These are phyloP conservation scores for Tenthredo livida DNA, from an alignment of 2,888 invertebrate species.

Conservation along the genomic window DNA sequence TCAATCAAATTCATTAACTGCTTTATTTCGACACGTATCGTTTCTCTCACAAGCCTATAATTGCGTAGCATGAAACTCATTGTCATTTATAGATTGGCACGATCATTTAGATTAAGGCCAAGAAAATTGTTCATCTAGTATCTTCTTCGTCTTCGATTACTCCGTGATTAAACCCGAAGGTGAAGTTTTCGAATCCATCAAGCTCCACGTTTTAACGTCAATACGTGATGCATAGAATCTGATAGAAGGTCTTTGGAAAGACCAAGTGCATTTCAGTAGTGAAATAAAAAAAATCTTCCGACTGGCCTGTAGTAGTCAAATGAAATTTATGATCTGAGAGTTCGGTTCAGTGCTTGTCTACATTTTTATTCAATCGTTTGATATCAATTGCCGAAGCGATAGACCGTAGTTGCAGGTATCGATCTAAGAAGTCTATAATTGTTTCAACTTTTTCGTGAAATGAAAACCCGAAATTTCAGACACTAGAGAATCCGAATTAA, in stretches of 20 bases:
- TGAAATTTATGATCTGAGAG: neutral
- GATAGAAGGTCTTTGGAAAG: neutral
- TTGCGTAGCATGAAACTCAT: neutral
- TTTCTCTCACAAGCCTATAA: neutral
- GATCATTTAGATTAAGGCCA: neutral
- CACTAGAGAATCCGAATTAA: conserved; percentile 58
- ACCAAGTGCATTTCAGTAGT: neutral
- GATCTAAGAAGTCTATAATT: neutral
- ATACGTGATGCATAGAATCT: neutral
- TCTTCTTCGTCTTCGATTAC: neutral
- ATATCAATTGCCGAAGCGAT: too few species aligned
- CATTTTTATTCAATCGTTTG: neutral
- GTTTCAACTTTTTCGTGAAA: neutral
- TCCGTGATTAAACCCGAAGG: neutral
- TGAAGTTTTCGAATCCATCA: neutral
- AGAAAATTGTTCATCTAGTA: neutral
- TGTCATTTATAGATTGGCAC: neutral
- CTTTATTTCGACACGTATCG: neutral
- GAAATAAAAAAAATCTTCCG: neutral
- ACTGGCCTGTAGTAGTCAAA: neutral
- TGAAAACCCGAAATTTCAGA: conserved; percentile 54
- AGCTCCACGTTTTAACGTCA: neutral
- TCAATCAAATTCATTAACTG: neutral
- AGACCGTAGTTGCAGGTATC: too few species aligned
- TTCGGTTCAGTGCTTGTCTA: neutral